phyloP scores from a whole-genome alignment of 37 sponge, comb jelly and placozoan genomes.

The Ianthella basta region DNA sequence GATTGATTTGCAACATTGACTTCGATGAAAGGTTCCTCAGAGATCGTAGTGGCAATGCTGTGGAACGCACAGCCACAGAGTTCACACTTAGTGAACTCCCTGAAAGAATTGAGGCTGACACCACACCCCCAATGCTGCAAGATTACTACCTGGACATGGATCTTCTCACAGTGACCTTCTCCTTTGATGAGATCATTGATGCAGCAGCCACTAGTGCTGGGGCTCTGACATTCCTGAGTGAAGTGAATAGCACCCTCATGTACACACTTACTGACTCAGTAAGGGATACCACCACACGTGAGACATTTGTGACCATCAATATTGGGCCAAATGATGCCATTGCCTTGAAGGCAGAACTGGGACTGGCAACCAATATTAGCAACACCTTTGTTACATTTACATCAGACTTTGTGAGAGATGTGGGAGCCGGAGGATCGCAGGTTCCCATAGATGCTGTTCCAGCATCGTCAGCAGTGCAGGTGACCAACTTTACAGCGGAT shows the following conservation, averaged over 20 bases:
- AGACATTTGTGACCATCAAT: conserved; percentile 54
- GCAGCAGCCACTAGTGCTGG: conserved; percentile 48
- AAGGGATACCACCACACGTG: conserved; percentile 36
- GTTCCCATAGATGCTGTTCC: conserved; percentile 33
- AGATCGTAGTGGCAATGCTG: conserved; percentile 71
- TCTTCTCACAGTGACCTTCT: conserved; percentile 45
- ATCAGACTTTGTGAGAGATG: conserved; percentile 63
- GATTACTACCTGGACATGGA: conserved; percentile 76
- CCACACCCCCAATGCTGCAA: conserved; percentile 70
- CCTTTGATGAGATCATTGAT: conserved; percentile 83
- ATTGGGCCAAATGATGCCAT: conserved; percentile 51
- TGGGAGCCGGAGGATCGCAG: conserved; percentile 48
- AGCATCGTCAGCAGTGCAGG: conserved; percentile 45
- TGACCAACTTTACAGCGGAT: conserved; percentile 48
- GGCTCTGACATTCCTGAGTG: conserved; percentile 61
- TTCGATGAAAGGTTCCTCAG: conserved; percentile 57
- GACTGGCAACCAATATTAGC: conserved; percentile 58
- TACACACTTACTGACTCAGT: conserved; percentile 64
- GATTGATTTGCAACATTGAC: conserved; percentile 43
- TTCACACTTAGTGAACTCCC: not conserved
- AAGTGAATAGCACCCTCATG: conserved; percentile 33
- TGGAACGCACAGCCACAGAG: conserved; percentile 51
- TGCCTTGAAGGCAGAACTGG: conserved; percentile 64
- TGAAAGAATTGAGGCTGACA: conserved; percentile 48
- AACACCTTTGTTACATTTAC: conserved; percentile 77